A percentile compares a stretch with the other conserved stretches of the same genome.
Conservation (phyloP, 2,888 invertebrate genomes). For the Masnerella sp. region DNA sequence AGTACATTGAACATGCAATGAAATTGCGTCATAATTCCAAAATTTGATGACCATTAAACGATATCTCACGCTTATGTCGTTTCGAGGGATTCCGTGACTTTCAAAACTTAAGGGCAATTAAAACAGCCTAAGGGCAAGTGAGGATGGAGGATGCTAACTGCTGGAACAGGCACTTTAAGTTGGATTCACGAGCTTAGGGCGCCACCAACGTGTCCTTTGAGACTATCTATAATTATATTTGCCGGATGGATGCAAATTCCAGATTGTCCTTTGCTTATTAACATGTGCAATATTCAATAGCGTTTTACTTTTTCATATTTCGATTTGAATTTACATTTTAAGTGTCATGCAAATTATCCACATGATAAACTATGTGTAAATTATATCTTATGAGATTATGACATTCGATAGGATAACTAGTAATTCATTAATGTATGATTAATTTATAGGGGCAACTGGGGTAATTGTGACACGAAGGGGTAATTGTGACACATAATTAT, state of each 20-base stretch:
- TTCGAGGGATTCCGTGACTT: slow-evolving; percentile 32
- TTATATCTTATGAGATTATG: too few relatives aligned
- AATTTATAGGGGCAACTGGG: too few relatives aligned
- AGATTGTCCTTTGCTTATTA: slow-evolving; percentile 11
- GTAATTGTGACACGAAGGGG: too few relatives aligned
- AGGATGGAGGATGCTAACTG: slow-evolving; percentile 20
- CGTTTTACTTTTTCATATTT: too few relatives aligned
- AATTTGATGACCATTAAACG: background rate
- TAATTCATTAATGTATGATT: too few relatives aligned
- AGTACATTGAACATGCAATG: background rate
- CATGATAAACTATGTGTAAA: too few relatives aligned
- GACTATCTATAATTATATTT: slow-evolving; percentile 25
- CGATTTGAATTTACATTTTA: too few relatives aligned
- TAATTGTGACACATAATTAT: too few relatives aligned
- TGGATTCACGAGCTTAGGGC: slow-evolving; percentile 13
- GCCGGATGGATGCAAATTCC: slow-evolving; percentile 22
- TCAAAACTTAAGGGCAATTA: slow-evolving; percentile 34
- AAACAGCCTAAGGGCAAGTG: slow-evolving; percentile 25
- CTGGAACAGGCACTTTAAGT: slow-evolving; percentile 17
- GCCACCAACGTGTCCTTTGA: slow-evolving; percentile 26
- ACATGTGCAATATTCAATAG: background rate
- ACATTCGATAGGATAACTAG: too few relatives aligned
- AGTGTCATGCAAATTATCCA: too few relatives aligned
- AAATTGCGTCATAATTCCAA: background rate
- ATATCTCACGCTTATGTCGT: slow-evolving; percentile 8